phyloP scores from a whole-genome alignment of 2,797 vertebrate species.

The Rhynchotus rufescens region DNA sequence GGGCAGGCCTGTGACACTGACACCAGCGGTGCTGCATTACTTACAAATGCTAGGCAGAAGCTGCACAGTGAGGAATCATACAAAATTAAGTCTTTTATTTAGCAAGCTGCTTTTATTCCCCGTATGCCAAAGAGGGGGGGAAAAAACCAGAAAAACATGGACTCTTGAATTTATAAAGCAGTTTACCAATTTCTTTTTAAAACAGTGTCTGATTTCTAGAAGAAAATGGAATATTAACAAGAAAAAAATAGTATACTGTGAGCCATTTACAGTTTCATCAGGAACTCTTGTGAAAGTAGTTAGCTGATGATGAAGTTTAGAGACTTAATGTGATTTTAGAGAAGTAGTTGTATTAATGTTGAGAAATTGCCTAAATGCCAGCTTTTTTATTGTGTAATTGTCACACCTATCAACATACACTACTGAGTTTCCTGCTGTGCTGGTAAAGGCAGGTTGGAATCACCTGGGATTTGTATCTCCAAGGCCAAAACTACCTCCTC shows the following conservation, averaged over 20 bases:
- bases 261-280: constrained; percentile 1
- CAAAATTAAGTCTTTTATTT: constrained; percentile 78
- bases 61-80: constrained; percentile 41
- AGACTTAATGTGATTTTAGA: constrained; percentile 1
- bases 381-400: background rate
- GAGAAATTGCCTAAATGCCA: background rate
- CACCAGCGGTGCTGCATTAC: constrained; percentile 41
- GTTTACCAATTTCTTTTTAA: constrained; percentile 23
- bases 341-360: background rate
- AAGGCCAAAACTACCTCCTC: background rate
- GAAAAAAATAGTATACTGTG: background rate
- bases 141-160: constrained; percentile 66
- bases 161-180: constrained; percentile 65
- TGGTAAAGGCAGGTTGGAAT: background rate
- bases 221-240: background rate
- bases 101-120: constrained; percentile 59
- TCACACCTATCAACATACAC: rapidly evolving
- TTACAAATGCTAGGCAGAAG: constrained; percentile 56
- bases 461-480: background rate
- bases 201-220: constrained; percentile 20
- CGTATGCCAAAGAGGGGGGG: constrained; percentile 29
- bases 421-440: background rate
- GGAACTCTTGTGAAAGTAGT: constrained; percentile 10
- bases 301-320: constrained; percentile 25
- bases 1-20: background rate